These are phyloP conservation scores for Perccottus glenii DNA, from an alignment of 2,113 vertebrate species.

Conservation along the genomic window DNA sequence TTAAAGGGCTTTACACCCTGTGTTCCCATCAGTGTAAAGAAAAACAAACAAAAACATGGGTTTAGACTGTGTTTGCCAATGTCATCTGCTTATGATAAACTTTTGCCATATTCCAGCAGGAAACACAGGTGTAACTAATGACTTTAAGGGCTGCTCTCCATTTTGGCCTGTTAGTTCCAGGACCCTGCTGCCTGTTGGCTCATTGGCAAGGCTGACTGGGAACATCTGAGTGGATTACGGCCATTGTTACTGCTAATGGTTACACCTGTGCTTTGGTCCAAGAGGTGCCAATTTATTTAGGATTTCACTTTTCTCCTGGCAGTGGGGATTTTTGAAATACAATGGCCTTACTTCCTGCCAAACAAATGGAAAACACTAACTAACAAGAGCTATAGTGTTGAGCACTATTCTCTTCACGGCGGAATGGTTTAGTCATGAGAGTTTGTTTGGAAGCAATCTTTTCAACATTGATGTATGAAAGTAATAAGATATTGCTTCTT, in stretches of 20 bases:
- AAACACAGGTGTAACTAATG: constrained; percentile 15
- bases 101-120: not conserved
- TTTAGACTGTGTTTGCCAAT: no score
- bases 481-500: no score
- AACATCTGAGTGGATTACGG: constrained; percentile 18
- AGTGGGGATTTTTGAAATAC: not conserved
- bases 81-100: no score
- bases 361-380: constrained; percentile 2
- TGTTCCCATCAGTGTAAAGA: no score
- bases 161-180: constrained; percentile 6
- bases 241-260: not conserved
- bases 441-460: not conserved
- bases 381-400: not conserved
- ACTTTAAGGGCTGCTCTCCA: constrained; percentile 11
- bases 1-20: no score
- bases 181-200: constrained; percentile 21
- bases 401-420: not conserved
- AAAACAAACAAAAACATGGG: no score
- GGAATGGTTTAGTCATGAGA: not conserved
- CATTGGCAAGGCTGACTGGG: not conserved
- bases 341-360: not conserved
- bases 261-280: constrained; percentile 1
- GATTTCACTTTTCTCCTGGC: constrained; percentile 3
- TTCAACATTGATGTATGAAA: no score
- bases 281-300: constrained; percentile 1